Evolutionary conservation across 2,888 invertebrate genomes (phyloP).

Genomic region (Drosophila gaucha): DNA sequence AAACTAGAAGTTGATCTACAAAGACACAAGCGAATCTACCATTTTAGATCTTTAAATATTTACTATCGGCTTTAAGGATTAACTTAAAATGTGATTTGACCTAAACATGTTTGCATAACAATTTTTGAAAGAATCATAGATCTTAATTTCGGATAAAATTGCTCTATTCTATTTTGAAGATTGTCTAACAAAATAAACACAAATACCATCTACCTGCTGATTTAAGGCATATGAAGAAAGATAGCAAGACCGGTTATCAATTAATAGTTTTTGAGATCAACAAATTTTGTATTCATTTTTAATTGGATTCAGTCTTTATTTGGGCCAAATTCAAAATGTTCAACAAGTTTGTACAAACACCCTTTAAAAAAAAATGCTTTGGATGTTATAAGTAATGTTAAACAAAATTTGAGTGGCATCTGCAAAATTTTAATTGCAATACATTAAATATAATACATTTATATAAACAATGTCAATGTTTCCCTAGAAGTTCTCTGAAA

Average conservation of each 20-base stretch:
- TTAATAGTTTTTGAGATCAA: constrained; percentile 2
- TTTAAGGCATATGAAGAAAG: not conserved
- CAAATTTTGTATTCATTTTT: constrained; percentile 1
- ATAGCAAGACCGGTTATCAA: constrained; percentile 1
- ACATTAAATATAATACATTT: no score
- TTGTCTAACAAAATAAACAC: constrained; percentile 1
- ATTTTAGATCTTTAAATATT: not conserved
- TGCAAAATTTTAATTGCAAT: not conserved
- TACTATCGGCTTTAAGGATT: not conserved
- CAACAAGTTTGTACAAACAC: no score
- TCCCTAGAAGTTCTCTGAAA: no score
- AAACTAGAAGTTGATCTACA: not conserved
- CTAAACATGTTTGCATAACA: no score
- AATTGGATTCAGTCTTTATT: not conserved
- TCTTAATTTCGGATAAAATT: no score
- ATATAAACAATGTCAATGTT: not conserved
- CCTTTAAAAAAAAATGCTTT: no score
- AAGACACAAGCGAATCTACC: no score
- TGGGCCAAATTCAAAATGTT: not conserved
- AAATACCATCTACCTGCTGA: constrained; percentile 3
- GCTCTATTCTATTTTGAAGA: no score
- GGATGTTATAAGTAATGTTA: not conserved
- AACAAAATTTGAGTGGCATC: not conserved
- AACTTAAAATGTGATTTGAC: no score
- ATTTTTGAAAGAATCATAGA: no score